phyloP scores from a whole-genome alignment of 2,797 vertebrate species.

The Bucorvus abyssinicus region DNA sequence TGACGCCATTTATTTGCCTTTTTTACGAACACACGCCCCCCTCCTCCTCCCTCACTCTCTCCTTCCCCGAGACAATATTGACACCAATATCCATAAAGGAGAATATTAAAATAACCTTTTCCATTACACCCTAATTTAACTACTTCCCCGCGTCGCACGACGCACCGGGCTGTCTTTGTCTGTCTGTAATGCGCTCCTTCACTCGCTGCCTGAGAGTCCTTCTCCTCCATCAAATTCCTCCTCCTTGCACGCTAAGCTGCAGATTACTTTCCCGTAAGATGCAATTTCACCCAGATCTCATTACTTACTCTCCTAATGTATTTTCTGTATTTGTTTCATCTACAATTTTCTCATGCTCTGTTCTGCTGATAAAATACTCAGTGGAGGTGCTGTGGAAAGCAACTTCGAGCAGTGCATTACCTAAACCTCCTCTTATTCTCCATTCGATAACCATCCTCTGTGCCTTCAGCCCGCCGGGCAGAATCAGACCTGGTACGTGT shows the following conservation, averaged over 20 bases:
- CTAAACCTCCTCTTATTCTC: neutral
- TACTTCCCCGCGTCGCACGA: neutral
- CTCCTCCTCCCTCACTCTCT: neutral
- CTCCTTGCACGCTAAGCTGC: slow-evolving; percentile 63
- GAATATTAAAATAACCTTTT: slow-evolving; percentile 51
- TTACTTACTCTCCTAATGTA: slow-evolving; percentile 77
- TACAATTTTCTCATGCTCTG: slow-evolving; percentile 26
- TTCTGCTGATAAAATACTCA: slow-evolving; percentile 18
- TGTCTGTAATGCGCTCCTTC: slow-evolving; percentile 53
- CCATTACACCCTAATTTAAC: slow-evolving; percentile 61
- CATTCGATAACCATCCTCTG: neutral
- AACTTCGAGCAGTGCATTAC: neutral
- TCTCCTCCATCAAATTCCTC: slow-evolving; percentile 49
- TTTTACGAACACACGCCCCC: neutral
- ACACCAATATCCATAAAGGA: slow-evolving; percentile 56
- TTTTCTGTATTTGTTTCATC: slow-evolving; percentile 65
- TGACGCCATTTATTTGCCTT: neutral
- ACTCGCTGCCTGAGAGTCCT: slow-evolving; percentile 31
- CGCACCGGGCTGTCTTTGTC: slow-evolving; percentile 54
- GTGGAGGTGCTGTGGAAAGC: neutral
- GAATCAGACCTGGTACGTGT: neutral
- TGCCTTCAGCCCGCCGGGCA: neutral
- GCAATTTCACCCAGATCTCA: slow-evolving; percentile 75
- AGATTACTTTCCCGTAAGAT: slow-evolving; percentile 76
- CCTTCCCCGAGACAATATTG: slow-evolving; percentile 31